Conservation (phyloP, 1,140 invertebrate species). For the Dryas iulia region DNA sequence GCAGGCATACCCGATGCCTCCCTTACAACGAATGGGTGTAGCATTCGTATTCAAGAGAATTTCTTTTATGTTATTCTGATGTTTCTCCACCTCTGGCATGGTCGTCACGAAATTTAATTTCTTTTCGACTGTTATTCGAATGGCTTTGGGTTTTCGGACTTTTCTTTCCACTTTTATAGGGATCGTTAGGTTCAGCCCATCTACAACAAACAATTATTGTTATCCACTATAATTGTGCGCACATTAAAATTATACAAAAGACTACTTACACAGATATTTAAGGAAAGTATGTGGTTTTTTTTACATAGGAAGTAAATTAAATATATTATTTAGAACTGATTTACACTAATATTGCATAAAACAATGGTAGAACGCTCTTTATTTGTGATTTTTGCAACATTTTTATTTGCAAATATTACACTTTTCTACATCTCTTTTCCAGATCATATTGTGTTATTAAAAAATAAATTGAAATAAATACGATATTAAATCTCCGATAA, state of each 20-base stretch:
- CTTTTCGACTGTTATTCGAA: slow-evolving; percentile 7
- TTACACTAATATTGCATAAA: no score
- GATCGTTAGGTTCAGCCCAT: slow-evolving; percentile 23
- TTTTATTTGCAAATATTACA: no score
- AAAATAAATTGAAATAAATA: no score
- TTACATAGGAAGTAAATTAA: no score
- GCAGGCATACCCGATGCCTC: slow-evolving; percentile 45
- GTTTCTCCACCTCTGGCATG: slow-evolving; percentile 39
- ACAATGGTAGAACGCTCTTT: no score
- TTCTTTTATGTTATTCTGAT: slow-evolving; percentile 45
- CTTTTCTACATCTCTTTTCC: no score
- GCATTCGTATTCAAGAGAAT: slow-evolving; percentile 52
- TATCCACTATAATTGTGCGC: neutral
- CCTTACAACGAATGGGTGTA: slow-evolving; percentile 44
- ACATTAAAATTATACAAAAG: neutral
- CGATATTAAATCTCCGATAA: neutral
- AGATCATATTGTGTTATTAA: no score
- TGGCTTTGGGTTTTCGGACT: neutral
- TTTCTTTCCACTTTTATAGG: slow-evolving; percentile 6
- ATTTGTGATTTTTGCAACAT: no score
- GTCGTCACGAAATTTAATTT: slow-evolving; percentile 16
- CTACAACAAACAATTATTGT: slow-evolving; percentile 33
- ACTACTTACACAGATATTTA: slow-evolving; percentile 1
- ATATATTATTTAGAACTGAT: no score
- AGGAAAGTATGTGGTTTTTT: neutral